Evolutionary conservation across 2,797 vertebrate species (phyloP).

Genomic region (Gymnoscopelus braueri): DNA sequence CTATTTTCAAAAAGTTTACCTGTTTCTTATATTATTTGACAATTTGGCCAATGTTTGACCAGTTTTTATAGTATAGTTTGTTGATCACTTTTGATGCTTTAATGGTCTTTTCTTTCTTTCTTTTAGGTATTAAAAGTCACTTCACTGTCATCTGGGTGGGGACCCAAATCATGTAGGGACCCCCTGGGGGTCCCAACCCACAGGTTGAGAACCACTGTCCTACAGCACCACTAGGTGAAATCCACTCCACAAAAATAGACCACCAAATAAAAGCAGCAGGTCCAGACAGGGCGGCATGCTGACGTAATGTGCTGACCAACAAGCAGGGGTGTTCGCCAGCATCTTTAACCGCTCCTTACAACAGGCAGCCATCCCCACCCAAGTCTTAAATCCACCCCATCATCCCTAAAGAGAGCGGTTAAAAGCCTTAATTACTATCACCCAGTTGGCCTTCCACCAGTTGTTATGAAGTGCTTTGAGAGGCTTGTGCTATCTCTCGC

Average conservation of each 20-base stretch:
- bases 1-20: too few relatives aligned
- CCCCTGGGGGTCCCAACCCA: too few relatives aligned
- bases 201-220: not conserved
- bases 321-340: not conserved
- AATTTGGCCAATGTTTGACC: too few relatives aligned
- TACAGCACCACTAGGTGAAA: not conserved
- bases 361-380: not conserved
- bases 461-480: constrained; percentile 3
- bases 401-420: not conserved
- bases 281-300: not conserved
- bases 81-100: too few relatives aligned
- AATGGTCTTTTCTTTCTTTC: too few relatives aligned
- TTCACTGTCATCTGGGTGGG: too few relatives aligned
- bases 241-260: constrained; percentile 7
- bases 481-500: not conserved
- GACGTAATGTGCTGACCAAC: constrained; percentile 1
- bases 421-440: constrained; percentile 1
- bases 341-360: not conserved
- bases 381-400: constrained; percentile 1
- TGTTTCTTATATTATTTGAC: too few relatives aligned
- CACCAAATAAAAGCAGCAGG: constrained; percentile 2
- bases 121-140: too few relatives aligned
- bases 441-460: not conserved
- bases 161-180: too few relatives aligned
- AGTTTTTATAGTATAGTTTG: too few relatives aligned